Conservation (phyloP, 2,113 vertebrate genomes). For the Tetraodon nigroviridis region DNA sequence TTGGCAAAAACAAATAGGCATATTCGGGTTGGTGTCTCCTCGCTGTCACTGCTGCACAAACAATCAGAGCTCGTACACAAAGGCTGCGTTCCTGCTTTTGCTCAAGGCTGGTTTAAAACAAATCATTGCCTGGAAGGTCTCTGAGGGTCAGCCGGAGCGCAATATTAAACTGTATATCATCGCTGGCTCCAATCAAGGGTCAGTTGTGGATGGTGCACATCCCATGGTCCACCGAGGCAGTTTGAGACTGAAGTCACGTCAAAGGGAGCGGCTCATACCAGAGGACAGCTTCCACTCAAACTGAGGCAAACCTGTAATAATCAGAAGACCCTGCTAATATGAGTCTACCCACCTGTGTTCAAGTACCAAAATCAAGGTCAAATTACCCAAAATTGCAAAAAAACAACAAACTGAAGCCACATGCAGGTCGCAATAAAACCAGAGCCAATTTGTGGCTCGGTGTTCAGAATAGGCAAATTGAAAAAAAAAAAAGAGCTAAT, state of each 20-base stretch:
- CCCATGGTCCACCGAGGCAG: neutral
- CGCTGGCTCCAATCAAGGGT: neutral
- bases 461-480: too few species aligned
- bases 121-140: neutral
- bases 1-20: slow-evolving; percentile 31
- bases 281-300: too few species aligned
- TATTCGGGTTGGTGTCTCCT: slow-evolving; percentile 10
- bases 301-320: too few species aligned
- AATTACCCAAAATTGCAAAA: too few species aligned
- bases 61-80: slow-evolving; percentile 9
- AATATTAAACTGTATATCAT: neutral
- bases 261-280: too few species aligned
- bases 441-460: too few species aligned
- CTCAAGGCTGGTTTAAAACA: slow-evolving; percentile 5
- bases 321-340: too few species aligned
- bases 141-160: neutral
- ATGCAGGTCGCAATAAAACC: too few species aligned
- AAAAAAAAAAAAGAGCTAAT: neutral
- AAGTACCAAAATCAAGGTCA: too few species aligned
- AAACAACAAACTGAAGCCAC: too few species aligned
- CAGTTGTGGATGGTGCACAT: neutral
- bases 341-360: too few species aligned
- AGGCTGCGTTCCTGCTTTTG: neutral
- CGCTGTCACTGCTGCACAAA: neutral
- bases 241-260: too few species aligned